A percentile compares a stretch with the other conserved stretches of the same genome.
phyloP scores from a whole-genome alignment of 2,888 invertebrate species.

The Lithodes maja region DNA sequence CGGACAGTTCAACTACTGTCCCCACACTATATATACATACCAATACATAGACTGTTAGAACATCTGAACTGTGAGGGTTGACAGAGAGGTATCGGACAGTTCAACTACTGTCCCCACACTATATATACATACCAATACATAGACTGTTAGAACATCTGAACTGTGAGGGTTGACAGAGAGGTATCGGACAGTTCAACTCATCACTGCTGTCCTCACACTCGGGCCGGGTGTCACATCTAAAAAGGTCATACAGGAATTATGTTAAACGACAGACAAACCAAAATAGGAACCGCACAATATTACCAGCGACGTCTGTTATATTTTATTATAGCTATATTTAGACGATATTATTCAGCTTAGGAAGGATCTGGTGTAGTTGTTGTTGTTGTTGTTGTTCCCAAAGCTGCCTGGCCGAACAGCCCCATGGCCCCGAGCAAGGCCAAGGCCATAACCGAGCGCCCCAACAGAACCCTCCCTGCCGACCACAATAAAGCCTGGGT shows the following conservation, averaged over 20 bases:
- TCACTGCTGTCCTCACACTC: constrained; percentile 91
- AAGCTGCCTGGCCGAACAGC: no score
- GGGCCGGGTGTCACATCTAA: constrained; percentile 84
- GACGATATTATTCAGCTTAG: no score
- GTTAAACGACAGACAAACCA: no score
- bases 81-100: constrained; percentile 85
- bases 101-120: constrained; percentile 75
- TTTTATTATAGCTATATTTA: no score
- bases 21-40: constrained; percentile 73
- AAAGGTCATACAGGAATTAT: not conserved
- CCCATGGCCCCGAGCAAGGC: no score
- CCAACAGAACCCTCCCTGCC: no score
- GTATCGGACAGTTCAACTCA: constrained; percentile 84
- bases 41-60: constrained; percentile 82
- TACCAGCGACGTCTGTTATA: no score
- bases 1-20: constrained; percentile 80
- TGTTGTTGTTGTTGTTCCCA: no score
- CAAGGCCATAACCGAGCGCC: no score
- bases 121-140: constrained; percentile 78
- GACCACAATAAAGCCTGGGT: no score
- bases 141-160: constrained; percentile 84
- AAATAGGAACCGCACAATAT: no score
- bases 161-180: constrained; percentile 82
- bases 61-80: constrained; percentile 83
- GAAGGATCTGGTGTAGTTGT: no score